These are phyloP conservation scores for Osmerus eperlanus DNA, from an alignment of 2,113 vertebrate species.

Conservation along the genomic window DNA sequence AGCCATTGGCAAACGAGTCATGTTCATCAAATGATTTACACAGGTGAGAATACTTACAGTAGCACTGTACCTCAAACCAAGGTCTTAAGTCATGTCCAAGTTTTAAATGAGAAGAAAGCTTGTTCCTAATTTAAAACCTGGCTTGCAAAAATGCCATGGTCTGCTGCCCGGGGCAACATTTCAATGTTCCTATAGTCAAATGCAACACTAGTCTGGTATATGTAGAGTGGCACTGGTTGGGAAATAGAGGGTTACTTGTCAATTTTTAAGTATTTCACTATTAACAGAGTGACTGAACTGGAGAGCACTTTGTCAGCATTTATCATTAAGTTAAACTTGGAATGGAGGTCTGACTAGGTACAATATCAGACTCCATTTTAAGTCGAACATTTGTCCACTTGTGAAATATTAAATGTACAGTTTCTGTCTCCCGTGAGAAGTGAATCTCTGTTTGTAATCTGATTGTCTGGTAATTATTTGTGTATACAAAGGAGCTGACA, in stretches of 20 bases:
- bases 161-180: background rate
- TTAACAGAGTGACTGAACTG: too few relatives aligned
- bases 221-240: too few relatives aligned
- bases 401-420: background rate
- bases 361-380: background rate
- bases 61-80: background rate
- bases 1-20: background rate
- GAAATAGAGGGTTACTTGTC: background rate
- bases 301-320: too few relatives aligned
- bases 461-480: background rate
- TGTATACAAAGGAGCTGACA: background rate
- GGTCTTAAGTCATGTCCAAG: conserved; percentile 3
- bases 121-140: background rate
- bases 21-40: background rate
- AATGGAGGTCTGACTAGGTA: background rate
- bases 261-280: background rate
- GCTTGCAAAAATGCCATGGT: background rate
- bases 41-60: background rate
- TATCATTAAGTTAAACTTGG: too few relatives aligned
- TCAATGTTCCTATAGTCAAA: background rate
- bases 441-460: background rate
- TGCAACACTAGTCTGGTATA: too few relatives aligned
- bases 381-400: background rate
- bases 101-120: background rate
- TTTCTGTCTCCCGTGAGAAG: background rate